Conservation (phyloP, 2,888 invertebrate genomes). For the Phyto melanocephala region DNA sequence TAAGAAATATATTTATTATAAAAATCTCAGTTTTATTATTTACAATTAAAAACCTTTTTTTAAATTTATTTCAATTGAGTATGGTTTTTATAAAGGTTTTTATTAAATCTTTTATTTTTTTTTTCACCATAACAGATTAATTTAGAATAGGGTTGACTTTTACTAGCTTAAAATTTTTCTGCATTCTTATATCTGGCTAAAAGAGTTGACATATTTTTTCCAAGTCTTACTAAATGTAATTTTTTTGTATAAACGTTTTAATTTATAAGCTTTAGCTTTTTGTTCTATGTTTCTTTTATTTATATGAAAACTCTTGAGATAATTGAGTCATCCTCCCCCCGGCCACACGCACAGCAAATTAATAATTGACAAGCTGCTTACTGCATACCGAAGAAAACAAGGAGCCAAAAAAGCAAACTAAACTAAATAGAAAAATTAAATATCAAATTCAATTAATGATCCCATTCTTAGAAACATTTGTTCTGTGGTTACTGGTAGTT, state of each 20-base stretch:
- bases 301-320: neutral
- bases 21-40: too few species aligned
- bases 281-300: neutral
- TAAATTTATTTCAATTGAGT: too few species aligned
- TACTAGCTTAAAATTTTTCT: too few species aligned
- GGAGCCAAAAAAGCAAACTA: neutral
- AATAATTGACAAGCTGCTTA: neutral
- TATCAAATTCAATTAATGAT: conserved; percentile 19
- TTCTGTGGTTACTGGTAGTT: neutral
- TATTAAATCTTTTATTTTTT: too few species aligned
- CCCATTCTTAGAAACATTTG: neutral
- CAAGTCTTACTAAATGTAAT: too few species aligned
- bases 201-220: too few species aligned
- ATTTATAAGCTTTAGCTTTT: neutral
- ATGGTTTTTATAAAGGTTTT: too few species aligned
- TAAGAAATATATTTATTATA: too few species aligned
- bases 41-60: too few species aligned
- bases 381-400: neutral
- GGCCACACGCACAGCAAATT: neutral
- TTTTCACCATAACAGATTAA: too few species aligned
- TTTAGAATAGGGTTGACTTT: too few species aligned
- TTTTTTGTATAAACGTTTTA: neutral
- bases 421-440: neutral
- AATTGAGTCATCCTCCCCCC: neutral
- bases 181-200: too few species aligned